phyloP scores from a whole-genome alignment of 2,113 vertebrate species.

The Phaetusa simplex region DNA sequence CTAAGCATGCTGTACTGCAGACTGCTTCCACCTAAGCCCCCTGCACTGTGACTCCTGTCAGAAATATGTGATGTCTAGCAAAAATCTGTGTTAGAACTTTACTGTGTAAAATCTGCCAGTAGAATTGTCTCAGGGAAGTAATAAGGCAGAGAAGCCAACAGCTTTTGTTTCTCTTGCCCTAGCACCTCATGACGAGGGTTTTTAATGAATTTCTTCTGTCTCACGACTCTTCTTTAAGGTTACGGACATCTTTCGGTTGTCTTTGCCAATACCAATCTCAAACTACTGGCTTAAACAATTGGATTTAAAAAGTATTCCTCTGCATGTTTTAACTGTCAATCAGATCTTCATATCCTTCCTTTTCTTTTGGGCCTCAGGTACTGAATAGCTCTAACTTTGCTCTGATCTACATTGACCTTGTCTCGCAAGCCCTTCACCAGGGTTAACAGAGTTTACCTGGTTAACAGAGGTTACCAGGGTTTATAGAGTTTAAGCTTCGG shows the following conservation, averaged over 20 bases:
- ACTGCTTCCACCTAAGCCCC: neutral
- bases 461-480: neutral
- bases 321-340: neutral
- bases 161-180: neutral
- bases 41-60: neutral
- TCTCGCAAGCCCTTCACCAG: neutral
- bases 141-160: neutral
- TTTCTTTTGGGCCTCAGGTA: neutral
- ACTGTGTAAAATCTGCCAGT: neutral
- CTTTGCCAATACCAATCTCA: neutral
- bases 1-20: neutral
- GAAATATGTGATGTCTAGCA: neutral
- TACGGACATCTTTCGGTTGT: neutral
- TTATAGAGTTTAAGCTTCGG: neutral
- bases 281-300: neutral
- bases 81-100: neutral
- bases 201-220: neutral
- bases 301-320: neutral
- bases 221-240: neutral
- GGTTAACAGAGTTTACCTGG: neutral
- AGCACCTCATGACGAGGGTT: neutral
- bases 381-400: neutral
- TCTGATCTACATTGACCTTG: neutral
- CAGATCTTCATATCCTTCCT: neutral
- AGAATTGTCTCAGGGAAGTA: neutral